A percentile compares a stretch with the other conserved stretches of the same genome.
Evolutionary conservation across 53 echinoderm and acorn worm genomes (phyloP).

Genomic region (Luidia sarsii): DNA sequence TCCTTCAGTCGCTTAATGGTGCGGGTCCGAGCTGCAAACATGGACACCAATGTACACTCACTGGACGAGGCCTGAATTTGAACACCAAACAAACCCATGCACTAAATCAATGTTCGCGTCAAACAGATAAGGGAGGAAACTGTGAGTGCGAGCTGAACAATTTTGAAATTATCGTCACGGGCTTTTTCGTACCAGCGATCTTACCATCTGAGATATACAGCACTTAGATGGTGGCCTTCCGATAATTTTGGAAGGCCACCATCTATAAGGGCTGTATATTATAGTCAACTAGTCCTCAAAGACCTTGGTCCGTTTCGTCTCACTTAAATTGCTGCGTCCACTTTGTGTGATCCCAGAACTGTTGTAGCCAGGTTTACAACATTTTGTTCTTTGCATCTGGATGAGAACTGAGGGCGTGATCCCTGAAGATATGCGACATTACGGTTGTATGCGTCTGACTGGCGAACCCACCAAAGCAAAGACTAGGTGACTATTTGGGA

Average conservation of each 20-base stretch:
- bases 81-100: neutral
- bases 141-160: neutral
- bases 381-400: no score
- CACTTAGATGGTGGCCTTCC: neutral
- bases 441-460: neutral
- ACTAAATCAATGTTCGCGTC: neutral
- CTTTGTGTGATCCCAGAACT: no score
- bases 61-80: constrained; percentile 73
- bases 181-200: neutral
- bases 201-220: no score
- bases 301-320: no score
- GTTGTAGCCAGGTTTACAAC: no score
- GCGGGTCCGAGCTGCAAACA: constrained; percentile 69
- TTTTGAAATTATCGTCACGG: neutral
- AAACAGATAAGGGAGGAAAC: neutral
- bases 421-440: neutral
- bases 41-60: constrained; percentile 73
- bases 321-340: neutral
- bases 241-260: neutral
- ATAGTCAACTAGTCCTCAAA: no score
- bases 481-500: no score
- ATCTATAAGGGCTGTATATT: no score
- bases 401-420: no score
- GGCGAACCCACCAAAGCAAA: no score
- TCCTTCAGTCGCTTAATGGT: constrained; percentile 57